These are phyloP conservation scores for Uloborus diversus DNA, from an alignment of 1,140 invertebrate genomes.

Conservation along the genomic window DNA sequence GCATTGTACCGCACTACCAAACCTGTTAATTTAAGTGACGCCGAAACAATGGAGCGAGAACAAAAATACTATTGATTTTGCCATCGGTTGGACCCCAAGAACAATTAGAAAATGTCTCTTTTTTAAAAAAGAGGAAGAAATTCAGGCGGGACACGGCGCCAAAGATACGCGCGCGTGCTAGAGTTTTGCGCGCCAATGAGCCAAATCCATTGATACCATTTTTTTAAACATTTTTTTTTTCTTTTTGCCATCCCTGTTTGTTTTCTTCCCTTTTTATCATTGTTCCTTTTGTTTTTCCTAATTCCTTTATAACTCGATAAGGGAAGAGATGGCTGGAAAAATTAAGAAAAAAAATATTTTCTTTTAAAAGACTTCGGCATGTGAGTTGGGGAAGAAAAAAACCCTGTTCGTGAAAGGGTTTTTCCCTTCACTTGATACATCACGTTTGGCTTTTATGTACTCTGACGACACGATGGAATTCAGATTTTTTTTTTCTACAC, in stretches of 20 bases:
- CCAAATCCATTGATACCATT: conserved; percentile 44
- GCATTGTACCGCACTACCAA: conserved; percentile 40
- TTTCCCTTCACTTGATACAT: conserved; percentile 47
- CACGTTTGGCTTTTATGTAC: conserved; percentile 40
- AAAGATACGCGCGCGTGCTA: conserved; percentile 46
- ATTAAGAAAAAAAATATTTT: conserved; percentile 16
- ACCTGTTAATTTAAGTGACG: conserved; percentile 58
- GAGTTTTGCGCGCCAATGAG: conserved; percentile 48
- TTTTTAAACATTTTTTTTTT: conserved; percentile 19
- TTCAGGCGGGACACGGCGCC: conserved; percentile 13
- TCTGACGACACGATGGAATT: too few relatives aligned
- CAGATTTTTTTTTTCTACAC: too few relatives aligned
- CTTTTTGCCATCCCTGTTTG: conserved; percentile 37
- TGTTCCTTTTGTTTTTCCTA: conserved; percentile 54
- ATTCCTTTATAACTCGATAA: conserved; percentile 57
- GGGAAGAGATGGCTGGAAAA: background rate
- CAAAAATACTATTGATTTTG: conserved; percentile 57
- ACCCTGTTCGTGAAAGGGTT: conserved; percentile 21
- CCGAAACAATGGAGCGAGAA: conserved; percentile 49
- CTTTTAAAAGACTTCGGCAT: conserved; percentile 48
- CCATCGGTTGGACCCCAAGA: conserved; percentile 52
- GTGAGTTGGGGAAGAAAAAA: too few relatives aligned
- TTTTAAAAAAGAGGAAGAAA: conserved; percentile 32
- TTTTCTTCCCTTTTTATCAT: conserved; percentile 52
- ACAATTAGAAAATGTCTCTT: conserved; percentile 55